Base-by-base conservation (phyloP, 2,888 invertebrate genomes). In the Smittia aterrima region DNA sequence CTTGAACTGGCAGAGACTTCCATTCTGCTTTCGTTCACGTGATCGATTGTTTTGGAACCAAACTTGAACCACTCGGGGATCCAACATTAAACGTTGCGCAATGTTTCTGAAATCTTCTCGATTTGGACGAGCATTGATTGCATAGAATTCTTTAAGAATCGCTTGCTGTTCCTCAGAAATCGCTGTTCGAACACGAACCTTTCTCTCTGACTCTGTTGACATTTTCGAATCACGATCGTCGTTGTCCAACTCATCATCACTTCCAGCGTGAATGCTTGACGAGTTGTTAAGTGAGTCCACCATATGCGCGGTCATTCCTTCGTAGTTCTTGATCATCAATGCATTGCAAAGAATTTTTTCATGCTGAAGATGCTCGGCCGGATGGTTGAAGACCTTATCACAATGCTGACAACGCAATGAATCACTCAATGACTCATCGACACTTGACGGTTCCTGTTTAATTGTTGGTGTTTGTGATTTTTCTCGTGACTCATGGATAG, bases 21-120 rank as follows among this genome's bases (percentile, higher is more conserved):
- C 85, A 41, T 85, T 86, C 83, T 88, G 82, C 77, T 94, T 87
- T 66, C 95, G 88, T 79, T 95, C 95, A 72, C 95, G 87, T 0
- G 96, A 96, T 77, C 96, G 87, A 77, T 93, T 94, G 82, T 97
- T 97, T 84, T 97, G 97, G 81, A 97, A 97, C 96, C 97, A 97
- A 4, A 96, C 97, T 85, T 96, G 91, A 1, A 93, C 92, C 1
- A 93, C 93, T 75, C 93, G 85, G 54, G 91, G 89, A 74, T 90
- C 91, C 78, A 91, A 89, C 72, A 90, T 90, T 54, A 90, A 86
- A 75, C 86, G 86, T 20, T 92, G 89, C 1, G 96, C 96, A 78
- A 99, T 94, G 80, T 91, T 88, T 71, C 92, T 90, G 78, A 98
- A 89, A 80, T 98, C 98, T 78, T 96, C 96, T 67, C 96, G 91